Evolutionary conservation across 2,888 invertebrate genomes (phyloP), one percentile per base, ranked within the genome.

Genomic region (Hemithea aestivaria): DNA sequence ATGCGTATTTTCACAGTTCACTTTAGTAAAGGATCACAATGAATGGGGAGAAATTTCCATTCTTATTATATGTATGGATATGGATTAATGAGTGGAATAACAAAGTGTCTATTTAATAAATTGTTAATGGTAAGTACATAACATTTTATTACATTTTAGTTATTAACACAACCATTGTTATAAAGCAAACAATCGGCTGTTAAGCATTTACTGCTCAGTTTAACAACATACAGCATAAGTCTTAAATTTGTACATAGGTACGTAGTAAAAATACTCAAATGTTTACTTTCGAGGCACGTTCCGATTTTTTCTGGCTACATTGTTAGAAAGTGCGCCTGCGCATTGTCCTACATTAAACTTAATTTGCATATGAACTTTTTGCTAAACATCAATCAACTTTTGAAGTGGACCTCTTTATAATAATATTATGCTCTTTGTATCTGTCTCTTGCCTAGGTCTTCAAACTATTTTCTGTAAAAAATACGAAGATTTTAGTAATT

Each of bases 271-370:
- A 20, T 27, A 25, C 32, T 9, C 31, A 22, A 10, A 25, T 33
- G 36, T 41, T 41, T 36, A 41, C 32, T 35, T 35, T 33, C 32
- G 10, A 29, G 25, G 32, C 35, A 41, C 35, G 35, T 36, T 36
- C 32, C 25, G 27, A 35, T 30, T 28, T 34, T 23, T 34, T 26
- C 27, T 21, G 28, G n/a, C 29, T 28, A 45, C 35, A 36, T 27
- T 23, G 23, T 34, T 35, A 42, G 46, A 46, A 40, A 40, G 34
- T 44, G 40, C 40, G 33, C 36, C 11, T 7, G 33, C 44, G 31
- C 27, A 11, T 11, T 38, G 40, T 27, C 35, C 35, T 30, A 41
- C 41, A 26, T n/a, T 20, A 28, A 33, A 20, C 22, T 32, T 21
- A 28, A 35, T 39, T 39, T 33, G 35, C 41, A 38, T 40, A 33